A percentile compares a stretch with the other conserved stretches of the same genome.
Evolutionary conservation across 2,797 vertebrate genomes (phyloP).

Genomic region (Cryptoprocta ferox): DNA sequence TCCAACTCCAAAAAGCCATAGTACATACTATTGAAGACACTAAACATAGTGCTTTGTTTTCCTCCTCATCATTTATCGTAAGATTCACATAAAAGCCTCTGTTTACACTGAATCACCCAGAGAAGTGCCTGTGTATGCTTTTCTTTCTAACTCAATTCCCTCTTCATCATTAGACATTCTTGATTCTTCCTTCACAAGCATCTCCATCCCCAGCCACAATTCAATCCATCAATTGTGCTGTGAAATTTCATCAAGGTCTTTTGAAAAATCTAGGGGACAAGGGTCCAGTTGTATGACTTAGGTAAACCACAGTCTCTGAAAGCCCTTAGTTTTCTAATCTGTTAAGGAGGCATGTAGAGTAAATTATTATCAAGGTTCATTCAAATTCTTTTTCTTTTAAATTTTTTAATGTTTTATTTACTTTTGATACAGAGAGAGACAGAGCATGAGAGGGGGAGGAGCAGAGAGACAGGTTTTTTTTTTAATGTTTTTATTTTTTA

Average conservation of each 20-base stretch:
- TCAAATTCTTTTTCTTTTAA: too few species aligned
- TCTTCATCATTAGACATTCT: not conserved
- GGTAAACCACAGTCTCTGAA: not conserved
- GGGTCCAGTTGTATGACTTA: not conserved
- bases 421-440: too few species aligned
- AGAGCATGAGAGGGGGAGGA: too few species aligned
- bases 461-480: too few species aligned
- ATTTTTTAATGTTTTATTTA: too few species aligned
- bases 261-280: not conserved
- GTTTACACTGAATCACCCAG: not conserved
- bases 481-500: too few species aligned
- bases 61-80: not conserved
- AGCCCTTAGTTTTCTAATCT: conserved; percentile 23
- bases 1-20: not conserved
- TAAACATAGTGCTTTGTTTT: conserved; percentile 9
- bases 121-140: not conserved
- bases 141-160: conserved; percentile 18
- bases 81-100: not conserved
- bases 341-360: not conserved
- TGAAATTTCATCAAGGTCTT: conserved; percentile 25
- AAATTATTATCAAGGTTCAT: not conserved
- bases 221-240: not conserved
- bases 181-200: not conserved
- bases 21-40: not conserved
- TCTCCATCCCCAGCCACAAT: not conserved